Percentiles rank a stretch among this genome's conserved stretches.
These are phyloP conservation scores for Protonibea diacanthus DNA, from an alignment of 2,797 vertebrate genomes.

Conservation along the genomic window DNA sequence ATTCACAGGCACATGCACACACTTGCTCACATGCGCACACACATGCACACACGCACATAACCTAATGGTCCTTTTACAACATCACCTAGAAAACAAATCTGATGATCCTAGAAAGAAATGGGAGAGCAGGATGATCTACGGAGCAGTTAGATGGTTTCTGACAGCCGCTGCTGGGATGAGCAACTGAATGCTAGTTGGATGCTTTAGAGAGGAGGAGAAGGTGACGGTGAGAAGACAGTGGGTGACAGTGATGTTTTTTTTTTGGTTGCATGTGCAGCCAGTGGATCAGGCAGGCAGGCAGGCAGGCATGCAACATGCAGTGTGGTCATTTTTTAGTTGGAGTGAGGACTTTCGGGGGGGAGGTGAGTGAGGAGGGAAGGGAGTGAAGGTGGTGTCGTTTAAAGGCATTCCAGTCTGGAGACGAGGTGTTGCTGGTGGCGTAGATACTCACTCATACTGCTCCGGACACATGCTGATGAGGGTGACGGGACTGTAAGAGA, in stretches of 20 bases:
- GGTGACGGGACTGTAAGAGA: slow-evolving; percentile 94
- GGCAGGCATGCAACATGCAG: slow-evolving; percentile 79
- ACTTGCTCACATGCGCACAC: not conserved
- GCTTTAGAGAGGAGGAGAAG: slow-evolving; percentile 54
- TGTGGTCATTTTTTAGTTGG: slow-evolving; percentile 46
- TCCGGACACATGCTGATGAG: slow-evolving; percentile 99
- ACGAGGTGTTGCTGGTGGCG: slow-evolving; percentile 47
- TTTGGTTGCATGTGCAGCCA: slow-evolving; percentile 62
- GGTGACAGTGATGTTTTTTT: slow-evolving; percentile 18
- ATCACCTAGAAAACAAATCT: slow-evolving; percentile 71
- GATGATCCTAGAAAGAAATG: slow-evolving; percentile 60
- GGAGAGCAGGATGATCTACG: slow-evolving; percentile 68
- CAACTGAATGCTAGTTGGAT: slow-evolving; percentile 56
- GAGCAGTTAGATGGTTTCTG: slow-evolving; percentile 52
- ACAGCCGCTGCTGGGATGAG: slow-evolving; percentile 61
- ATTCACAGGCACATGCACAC: slow-evolving; percentile 46
- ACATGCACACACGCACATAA: slow-evolving; percentile 25
- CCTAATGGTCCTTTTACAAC: slow-evolving; percentile 56
- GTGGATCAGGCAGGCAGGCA: slow-evolving; percentile 60
- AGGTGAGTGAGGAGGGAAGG: slow-evolving; percentile 30
- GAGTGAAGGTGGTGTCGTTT: slow-evolving; percentile 43
- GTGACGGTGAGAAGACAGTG: slow-evolving; percentile 35
- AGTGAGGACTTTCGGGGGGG: slow-evolving; percentile 9
- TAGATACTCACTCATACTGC: slow-evolving; percentile 98
- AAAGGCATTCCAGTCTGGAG: slow-evolving; percentile 72